These are phyloP conservation scores for Ursus arctos DNA, from an alignment of 2,113 vertebrate species.

Conservation along the genomic window DNA sequence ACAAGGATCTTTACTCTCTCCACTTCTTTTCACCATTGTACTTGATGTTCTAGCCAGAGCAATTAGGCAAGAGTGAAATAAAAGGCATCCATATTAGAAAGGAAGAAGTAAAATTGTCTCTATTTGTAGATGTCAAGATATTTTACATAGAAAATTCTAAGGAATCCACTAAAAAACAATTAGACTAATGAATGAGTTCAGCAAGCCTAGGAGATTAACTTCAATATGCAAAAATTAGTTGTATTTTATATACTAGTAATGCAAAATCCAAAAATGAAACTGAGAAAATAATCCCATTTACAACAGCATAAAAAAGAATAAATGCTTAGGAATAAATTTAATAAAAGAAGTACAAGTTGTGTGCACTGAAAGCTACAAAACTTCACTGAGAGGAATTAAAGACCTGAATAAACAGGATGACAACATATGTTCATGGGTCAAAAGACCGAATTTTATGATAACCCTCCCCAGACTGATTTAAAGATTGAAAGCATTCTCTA, in stretches of 20 bases:
- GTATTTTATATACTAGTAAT: not conserved
- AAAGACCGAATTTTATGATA: conserved; percentile 27
- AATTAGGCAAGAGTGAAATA: not conserved
- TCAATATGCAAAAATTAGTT: not conserved
- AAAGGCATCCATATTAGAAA: not conserved
- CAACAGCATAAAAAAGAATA: not conserved
- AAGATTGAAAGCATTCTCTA: not conserved
- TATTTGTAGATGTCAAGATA: not conserved
- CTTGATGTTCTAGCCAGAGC: not conserved
- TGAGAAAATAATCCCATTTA: not conserved
- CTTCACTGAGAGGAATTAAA: not conserved
- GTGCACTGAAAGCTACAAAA: conserved; percentile 8
- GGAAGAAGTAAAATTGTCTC: not conserved
- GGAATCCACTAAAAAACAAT: not conserved
- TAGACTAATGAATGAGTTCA: not conserved
- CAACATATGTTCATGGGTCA: not conserved
- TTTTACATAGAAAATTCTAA: not conserved
- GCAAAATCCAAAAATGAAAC: not conserved
- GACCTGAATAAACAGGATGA: not conserved
- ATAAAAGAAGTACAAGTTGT: not conserved
- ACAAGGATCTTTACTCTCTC: not conserved
- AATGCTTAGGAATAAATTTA: not conserved
- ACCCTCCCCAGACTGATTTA: not conserved
- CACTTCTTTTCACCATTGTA: not conserved
- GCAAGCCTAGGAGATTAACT: not conserved